Conservation (phyloP, 2,113 vertebrate genomes). For the Oreocharis arfaki region DNA sequence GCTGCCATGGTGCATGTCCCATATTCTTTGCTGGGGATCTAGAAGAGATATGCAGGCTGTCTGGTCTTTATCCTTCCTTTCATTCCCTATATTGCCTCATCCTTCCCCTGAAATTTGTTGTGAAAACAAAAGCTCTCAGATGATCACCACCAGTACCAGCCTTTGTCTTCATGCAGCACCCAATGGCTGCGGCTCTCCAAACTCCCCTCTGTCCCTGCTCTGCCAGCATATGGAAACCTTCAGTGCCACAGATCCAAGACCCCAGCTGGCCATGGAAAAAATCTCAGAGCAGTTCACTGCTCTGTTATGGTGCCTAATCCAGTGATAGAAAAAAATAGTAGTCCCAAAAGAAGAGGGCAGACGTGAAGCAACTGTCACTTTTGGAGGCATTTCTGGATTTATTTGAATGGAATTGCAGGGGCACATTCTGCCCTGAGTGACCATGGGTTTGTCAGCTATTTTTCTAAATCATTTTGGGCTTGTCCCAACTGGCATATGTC, state of each 20-base stretch:
- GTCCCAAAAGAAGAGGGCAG: neutral
- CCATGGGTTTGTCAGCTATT: neutral
- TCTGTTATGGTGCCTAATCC: neutral
- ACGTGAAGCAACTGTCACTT: neutral
- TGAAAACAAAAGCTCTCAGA: neutral
- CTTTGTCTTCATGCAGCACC: neutral
- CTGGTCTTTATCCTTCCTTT: neutral
- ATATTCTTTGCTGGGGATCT: neutral
- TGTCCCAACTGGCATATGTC: neutral
- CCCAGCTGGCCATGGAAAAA: neutral
- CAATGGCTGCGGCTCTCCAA: neutral
- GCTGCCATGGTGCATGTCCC: neutral
- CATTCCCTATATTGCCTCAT: neutral
- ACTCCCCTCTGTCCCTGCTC: neutral
- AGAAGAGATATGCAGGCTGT: neutral
- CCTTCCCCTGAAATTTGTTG: neutral
- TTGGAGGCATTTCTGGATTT: neutral
- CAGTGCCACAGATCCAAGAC: neutral
- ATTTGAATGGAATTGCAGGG: neutral
- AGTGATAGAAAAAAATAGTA: neutral
- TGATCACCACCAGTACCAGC: accelerated
- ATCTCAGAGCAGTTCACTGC: neutral
- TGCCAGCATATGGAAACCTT: neutral
- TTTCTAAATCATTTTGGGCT: neutral
- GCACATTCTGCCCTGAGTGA: neutral